Percentiles rank a stretch among this genome's conserved stretches.
These are phyloP conservation scores for Hyperoplus lanceolatus DNA, from an alignment of 2,797 vertebrate genomes.

Conservation along the genomic window DNA sequence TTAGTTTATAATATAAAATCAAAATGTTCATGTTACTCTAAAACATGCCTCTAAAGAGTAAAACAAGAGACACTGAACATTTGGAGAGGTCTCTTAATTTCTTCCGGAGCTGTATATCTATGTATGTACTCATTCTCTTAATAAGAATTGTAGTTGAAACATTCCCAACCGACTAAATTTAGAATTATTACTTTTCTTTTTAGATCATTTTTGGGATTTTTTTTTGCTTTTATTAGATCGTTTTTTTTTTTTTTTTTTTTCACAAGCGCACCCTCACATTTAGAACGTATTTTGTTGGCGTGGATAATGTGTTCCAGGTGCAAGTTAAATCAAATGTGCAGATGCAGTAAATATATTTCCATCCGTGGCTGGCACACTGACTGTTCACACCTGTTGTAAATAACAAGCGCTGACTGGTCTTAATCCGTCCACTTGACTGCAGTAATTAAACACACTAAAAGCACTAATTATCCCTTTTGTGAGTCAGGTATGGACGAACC, in stretches of 20 bases:
- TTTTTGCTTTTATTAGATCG: too few relatives aligned
- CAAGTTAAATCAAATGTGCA: slow-evolving; percentile 14
- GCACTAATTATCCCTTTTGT: slow-evolving; percentile 54
- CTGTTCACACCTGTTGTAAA: slow-evolving; percentile 55
- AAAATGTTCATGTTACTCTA: too few relatives aligned
- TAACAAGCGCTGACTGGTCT: slow-evolving; percentile 58
- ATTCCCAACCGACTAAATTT: not conserved
- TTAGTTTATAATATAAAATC: too few relatives aligned
- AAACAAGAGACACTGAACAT: too few relatives aligned
- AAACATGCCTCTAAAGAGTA: too few relatives aligned
- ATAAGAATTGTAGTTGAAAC: slow-evolving; percentile 5
- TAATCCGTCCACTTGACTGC: slow-evolving; percentile 42
- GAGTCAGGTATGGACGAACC: slow-evolving; percentile 16
- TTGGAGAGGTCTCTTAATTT: too few relatives aligned
- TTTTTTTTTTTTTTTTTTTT: too few relatives aligned
- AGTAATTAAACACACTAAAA: slow-evolving; percentile 53
- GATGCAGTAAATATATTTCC: slow-evolving; percentile 30
- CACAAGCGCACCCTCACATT: too few relatives aligned
- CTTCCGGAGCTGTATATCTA: not conserved
- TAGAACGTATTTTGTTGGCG: not conserved
- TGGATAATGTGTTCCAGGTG: slow-evolving; percentile 39
- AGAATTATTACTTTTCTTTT: not conserved
- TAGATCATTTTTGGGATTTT: too few relatives aligned
- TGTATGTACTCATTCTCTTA: not conserved
- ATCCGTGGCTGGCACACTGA: slow-evolving; percentile 5